A percentile compares a stretch with the other conserved stretches of the same genome.
Conservation (phyloP, 2,797 vertebrate genomes). For the Platalea minor region DNA sequence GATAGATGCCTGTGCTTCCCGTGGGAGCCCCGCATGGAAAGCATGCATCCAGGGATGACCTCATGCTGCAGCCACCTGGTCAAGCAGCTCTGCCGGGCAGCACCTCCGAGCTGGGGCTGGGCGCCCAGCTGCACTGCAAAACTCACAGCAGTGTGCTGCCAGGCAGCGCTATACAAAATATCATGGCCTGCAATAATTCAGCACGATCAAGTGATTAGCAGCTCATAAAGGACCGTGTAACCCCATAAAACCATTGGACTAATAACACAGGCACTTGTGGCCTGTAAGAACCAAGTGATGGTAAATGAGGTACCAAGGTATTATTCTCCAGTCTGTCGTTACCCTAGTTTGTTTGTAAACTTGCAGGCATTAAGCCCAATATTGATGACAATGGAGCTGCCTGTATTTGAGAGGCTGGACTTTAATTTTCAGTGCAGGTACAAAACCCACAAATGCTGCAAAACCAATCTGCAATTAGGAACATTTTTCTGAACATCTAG, state of each 20-base stretch:
- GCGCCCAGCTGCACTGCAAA: rapidly evolving
- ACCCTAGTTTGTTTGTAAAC: not conserved
- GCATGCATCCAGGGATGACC: no score
- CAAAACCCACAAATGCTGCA: not conserved
- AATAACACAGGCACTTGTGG: not conserved
- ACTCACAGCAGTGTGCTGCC: not conserved
- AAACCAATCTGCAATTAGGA: not conserved
- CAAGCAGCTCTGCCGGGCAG: not conserved
- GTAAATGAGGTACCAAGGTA: not conserved
- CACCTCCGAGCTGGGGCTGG: rapidly evolving
- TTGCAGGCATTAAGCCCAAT: not conserved
- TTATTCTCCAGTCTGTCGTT: not conserved
- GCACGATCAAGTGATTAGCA: not conserved
- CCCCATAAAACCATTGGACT: not conserved
- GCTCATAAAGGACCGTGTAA: not conserved
- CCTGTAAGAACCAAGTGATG: not conserved
- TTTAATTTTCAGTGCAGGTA: not conserved
- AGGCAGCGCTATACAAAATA: not conserved
- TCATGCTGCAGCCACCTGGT: rapidly evolving
- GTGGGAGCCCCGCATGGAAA: rapidly evolving
- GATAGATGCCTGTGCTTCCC: not conserved
- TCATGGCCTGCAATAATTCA: not conserved
- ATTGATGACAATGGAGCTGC: not conserved
- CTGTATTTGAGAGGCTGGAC: not conserved
- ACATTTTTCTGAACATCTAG: not conserved